A percentile compares a stretch with the other conserved stretches of the same genome.
These are phyloP conservation scores for Clarias macrocephalus DNA, from an alignment of 2,113 vertebrate species.

Conservation along the genomic window DNA sequence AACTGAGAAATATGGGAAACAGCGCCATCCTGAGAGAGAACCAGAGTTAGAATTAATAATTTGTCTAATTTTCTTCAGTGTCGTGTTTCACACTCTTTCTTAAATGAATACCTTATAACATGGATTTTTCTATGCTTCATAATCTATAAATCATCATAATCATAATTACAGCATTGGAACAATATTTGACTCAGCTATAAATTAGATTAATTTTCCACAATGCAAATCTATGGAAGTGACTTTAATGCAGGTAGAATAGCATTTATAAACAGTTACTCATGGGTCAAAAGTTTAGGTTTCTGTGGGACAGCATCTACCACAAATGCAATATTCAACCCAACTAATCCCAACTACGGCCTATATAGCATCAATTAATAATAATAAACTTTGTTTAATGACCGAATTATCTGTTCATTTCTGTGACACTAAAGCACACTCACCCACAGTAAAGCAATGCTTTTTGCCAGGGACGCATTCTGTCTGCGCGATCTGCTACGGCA, in stretches of 20 bases:
- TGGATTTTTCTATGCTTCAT: not conserved
- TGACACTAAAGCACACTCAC: conserved; percentile 68
- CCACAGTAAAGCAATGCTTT: conserved; percentile 93
- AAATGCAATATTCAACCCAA: not conserved
- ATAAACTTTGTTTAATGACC: not conserved
- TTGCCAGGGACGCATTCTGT: conserved; percentile 89
- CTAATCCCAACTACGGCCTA: not conserved
- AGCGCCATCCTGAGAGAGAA: conserved; percentile 84
- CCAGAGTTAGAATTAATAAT: not conserved
- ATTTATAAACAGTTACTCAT: not conserved
- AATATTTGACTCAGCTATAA: not conserved
- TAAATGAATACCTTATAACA: not conserved
- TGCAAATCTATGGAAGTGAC: not conserved
- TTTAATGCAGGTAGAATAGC: not conserved
- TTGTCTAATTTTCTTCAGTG: not conserved
- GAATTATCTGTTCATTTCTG: not conserved
- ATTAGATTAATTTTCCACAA: not conserved
- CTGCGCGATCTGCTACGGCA: conserved; percentile 75
- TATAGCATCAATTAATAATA: too few species aligned
- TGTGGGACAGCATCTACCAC: not conserved
- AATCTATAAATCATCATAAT: not conserved
- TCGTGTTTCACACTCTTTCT: not conserved
- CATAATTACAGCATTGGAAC: not conserved
- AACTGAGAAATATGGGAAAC: conserved; percentile 82
- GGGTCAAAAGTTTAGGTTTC: not conserved